Evolutionary conservation across 2,797 vertebrate genomes (phyloP).

Genomic region (Tiaroga cobitis): DNA sequence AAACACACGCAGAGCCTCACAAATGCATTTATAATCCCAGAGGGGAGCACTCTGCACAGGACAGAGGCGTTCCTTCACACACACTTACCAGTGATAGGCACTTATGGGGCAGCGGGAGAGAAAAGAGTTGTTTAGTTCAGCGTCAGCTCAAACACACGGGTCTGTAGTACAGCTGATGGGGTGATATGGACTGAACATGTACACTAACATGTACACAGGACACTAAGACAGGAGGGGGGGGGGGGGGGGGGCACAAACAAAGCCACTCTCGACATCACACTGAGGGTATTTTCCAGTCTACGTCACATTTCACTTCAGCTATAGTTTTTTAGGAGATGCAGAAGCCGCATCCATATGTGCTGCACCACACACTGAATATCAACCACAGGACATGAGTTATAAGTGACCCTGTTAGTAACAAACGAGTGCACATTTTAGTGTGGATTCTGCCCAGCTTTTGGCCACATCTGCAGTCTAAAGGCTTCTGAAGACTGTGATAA

Average conservation of each 20-base stretch:
- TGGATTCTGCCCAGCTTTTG: too few species aligned
- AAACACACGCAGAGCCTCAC: not conserved
- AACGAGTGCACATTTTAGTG: not conserved
- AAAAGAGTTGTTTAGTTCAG: constrained; percentile 49
- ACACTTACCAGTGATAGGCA: constrained; percentile 98
- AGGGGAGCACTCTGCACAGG: constrained; percentile 40
- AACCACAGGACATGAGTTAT: not conserved
- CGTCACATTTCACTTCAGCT: not conserved
- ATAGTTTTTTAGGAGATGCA: not conserved
- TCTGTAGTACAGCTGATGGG: constrained; percentile 1
- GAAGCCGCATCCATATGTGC: not conserved
- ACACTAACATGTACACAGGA: constrained; percentile 4
- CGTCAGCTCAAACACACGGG: constrained; percentile 30
- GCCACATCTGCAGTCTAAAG: not conserved
- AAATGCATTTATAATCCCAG: not conserved
- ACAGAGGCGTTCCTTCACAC: constrained; percentile 15
- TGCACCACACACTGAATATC: not conserved
- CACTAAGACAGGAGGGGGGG: not conserved
- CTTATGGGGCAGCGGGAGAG: constrained; percentile 71
- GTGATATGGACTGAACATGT: constrained; percentile 22
- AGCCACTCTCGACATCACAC: constrained; percentile 8
- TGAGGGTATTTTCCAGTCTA: not conserved
- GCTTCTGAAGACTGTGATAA: not conserved
- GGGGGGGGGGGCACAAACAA: constrained; percentile 8
- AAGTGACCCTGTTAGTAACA: not conserved